phyloP scores from a whole-genome alignment of 2,113 vertebrate species.

The Lonchura striata region DNA sequence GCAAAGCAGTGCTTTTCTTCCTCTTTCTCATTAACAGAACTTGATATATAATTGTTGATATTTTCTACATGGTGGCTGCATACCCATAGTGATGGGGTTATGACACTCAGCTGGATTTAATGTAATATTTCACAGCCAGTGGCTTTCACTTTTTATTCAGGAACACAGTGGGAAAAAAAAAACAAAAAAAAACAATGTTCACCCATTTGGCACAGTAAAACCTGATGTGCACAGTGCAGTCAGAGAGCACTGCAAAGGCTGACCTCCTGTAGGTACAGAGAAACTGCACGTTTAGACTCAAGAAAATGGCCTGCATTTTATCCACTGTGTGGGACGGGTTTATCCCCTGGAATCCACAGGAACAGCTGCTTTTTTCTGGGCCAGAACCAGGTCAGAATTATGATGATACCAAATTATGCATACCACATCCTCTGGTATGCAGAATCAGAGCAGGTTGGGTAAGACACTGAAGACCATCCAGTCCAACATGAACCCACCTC shows the following conservation, averaged over 20 bases:
- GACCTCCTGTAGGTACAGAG: neutral
- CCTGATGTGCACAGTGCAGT: neutral
- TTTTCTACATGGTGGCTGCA: neutral
- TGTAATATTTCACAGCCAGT: neutral
- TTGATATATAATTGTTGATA: neutral
- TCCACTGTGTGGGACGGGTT: neutral
- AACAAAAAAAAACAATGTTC: neutral
- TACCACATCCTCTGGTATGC: neutral
- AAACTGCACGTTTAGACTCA: neutral
- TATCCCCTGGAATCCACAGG: neutral
- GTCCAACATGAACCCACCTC: too few relatives aligned
- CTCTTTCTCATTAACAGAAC: neutral
- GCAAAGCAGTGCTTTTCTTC: neutral
- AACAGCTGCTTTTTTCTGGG: neutral
- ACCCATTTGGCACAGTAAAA: neutral
- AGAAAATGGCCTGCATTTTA: neutral
- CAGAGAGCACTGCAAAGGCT: neutral
- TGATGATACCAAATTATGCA: too few relatives aligned
- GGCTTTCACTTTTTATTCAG: neutral
- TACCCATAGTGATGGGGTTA: neutral
- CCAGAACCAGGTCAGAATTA: neutral
- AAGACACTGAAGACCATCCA: accelerated
- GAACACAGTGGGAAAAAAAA: neutral
- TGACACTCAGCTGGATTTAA: neutral
- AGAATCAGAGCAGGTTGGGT: neutral